A percentile compares a stretch with the other conserved stretches of the same genome.
phyloP scores from a whole-genome alignment of 2,888 invertebrate species.

The Coelinius sp. region DNA sequence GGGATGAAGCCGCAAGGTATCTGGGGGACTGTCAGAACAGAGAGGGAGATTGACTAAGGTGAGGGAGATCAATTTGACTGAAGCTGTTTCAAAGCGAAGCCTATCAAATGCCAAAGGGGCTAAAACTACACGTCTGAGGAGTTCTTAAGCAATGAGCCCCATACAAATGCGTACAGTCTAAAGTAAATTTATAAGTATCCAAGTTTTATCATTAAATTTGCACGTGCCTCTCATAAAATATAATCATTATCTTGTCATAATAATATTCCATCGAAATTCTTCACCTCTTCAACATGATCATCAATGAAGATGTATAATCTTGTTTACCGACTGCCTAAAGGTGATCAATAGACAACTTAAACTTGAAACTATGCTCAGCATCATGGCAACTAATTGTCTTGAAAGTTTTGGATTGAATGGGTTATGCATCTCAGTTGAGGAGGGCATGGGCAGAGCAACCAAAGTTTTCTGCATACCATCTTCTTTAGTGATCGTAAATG shows the following conservation, averaged over 20 bases:
- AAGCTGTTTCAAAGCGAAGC: constrained; percentile 61
- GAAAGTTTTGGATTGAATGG: not conserved
- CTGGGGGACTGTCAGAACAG: constrained; percentile 22
- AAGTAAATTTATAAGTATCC: constrained; percentile 2
- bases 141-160: constrained; percentile 50
- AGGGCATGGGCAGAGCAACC: not conserved
- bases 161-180: constrained; percentile 21
- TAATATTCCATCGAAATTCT: too few relatives aligned
- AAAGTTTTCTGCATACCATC: not conserved
- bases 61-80: constrained; percentile 53
- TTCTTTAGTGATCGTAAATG: not conserved
- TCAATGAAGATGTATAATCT: not conserved
- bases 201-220: constrained; percentile 20
- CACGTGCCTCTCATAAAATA: too few relatives aligned
- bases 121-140: constrained; percentile 49
- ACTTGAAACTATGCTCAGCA: not conserved
- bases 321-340: constrained; percentile 2
- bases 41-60: constrained; percentile 14
- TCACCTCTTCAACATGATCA: not conserved
- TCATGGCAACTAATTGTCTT: not conserved
- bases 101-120: constrained; percentile 59
- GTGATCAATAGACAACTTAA: not conserved
- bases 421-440: not conserved
- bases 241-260: too few relatives aligned
- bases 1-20: constrained; percentile 9